These are phyloP conservation scores for Synanthedon tipuliformis DNA, from an alignment of 2,888 invertebrate species.

Conservation along the genomic window DNA sequence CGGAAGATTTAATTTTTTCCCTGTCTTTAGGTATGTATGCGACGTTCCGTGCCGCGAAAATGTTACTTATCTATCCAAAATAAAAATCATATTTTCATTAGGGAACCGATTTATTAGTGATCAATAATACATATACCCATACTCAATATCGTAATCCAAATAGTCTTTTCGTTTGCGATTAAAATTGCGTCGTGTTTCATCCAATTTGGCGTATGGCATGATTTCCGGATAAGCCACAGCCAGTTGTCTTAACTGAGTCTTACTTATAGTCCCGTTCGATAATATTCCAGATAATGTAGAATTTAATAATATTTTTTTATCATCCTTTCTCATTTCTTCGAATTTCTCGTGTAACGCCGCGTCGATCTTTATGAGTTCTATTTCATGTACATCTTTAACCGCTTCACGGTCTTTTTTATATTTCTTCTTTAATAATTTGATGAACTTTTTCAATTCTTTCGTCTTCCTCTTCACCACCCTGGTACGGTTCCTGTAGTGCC, in stretches of 20 bases:
- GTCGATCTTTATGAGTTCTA: conserved; percentile 35
- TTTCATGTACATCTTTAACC: conserved; percentile 37
- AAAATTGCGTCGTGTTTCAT: conserved; percentile 10
- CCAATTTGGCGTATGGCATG: conserved; percentile 11
- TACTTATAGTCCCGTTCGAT: conserved; percentile 34
- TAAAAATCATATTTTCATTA: too few species aligned
- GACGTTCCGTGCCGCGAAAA: too few species aligned
- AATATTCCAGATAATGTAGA: conserved; percentile 40
- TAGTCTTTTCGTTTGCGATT: conserved; percentile 9
- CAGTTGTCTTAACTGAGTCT: conserved; percentile 23
- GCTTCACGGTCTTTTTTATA: conserved; percentile 39
- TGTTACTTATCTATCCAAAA: too few species aligned
- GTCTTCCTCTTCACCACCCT: conserved; percentile 36
- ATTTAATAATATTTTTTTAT: conserved; percentile 32
- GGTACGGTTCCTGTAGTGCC: conserved; percentile 36
- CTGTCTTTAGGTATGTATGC: too few species aligned
- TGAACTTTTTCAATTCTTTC: conserved; percentile 41
- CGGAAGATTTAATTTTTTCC: too few species aligned
- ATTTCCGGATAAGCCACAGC: conserved; percentile 41
- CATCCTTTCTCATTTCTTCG: conserved; percentile 26
- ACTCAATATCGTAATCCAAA: conserved; percentile 45
- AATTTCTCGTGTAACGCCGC: conserved; percentile 21
- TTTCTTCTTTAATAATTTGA: conserved; percentile 37
- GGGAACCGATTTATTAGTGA: conserved; percentile 1
- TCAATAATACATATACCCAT: conserved; percentile 43